Evolutionary conservation across 1,140 invertebrate genomes (phyloP).

Genomic region (Aradophagus sp.): DNA sequence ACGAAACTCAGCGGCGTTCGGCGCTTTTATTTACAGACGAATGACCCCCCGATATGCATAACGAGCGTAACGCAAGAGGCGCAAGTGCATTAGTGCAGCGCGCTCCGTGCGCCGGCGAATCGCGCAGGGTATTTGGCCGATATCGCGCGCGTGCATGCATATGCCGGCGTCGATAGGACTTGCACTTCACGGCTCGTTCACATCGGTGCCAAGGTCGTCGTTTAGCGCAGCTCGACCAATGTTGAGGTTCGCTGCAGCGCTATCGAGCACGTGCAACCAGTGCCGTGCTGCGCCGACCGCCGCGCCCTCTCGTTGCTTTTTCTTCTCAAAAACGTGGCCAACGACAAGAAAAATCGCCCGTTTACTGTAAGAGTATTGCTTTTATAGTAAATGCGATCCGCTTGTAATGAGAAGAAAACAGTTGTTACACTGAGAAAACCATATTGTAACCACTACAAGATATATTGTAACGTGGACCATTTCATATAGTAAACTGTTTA

Average conservation of each 20-base stretch:
- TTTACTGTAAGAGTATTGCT: too few relatives aligned
- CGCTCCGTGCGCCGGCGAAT: constrained; percentile 14
- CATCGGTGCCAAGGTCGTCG: constrained; percentile 72
- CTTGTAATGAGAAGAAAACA: too few relatives aligned
- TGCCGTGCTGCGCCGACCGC: constrained; percentile 18
- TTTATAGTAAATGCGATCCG: too few relatives aligned
- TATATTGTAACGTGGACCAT: too few relatives aligned
- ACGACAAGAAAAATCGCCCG: too few relatives aligned
- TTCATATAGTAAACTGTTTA: too few relatives aligned
- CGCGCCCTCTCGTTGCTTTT: background rate
- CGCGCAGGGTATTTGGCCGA: constrained; percentile 54
- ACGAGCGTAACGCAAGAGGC: constrained; percentile 18
- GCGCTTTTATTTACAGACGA: constrained; percentile 54
- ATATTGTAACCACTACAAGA: too few relatives aligned
- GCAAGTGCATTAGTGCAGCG: constrained; percentile 7
- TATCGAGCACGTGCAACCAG: constrained; percentile 47
- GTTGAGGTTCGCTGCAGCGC: constrained; percentile 54
- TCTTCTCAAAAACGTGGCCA: too few relatives aligned
- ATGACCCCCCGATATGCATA: constrained; percentile 48
- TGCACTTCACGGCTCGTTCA: constrained; percentile 71
- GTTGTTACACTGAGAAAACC: too few relatives aligned
- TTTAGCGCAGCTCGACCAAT: constrained; percentile 52
- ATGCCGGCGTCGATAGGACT: constrained; percentile 54
- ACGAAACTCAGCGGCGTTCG: background rate
- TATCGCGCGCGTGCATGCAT: constrained; percentile 50